phyloP scores from a whole-genome alignment of 2,113 vertebrate species.

The Urocolius indicus region DNA sequence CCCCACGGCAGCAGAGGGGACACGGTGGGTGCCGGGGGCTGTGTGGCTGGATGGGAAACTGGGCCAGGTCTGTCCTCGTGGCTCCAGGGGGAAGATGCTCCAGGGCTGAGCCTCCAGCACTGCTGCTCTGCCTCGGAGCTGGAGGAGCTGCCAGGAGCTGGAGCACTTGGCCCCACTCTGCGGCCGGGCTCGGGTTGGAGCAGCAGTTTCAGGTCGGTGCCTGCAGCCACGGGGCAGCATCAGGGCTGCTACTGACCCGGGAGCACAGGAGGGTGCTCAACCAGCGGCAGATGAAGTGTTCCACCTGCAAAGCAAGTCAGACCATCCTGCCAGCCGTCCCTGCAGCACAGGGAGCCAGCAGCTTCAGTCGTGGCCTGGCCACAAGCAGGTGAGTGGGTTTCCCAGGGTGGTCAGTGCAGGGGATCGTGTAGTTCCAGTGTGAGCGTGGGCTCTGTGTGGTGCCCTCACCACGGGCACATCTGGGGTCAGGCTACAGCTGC shows the following conservation, averaged over 20 bases:
- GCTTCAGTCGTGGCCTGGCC: background rate
- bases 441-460: background rate
- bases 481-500: background rate
- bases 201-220: background rate
- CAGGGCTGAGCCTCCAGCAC: background rate
- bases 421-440: accelerated
- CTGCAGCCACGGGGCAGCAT: background rate
- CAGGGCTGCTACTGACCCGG: background rate
- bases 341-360: accelerated
- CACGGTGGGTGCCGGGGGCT: background rate
- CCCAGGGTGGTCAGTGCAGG: accelerated
- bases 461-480: background rate
- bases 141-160: background rate
- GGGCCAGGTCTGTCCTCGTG: background rate
- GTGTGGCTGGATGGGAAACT: slow-evolving; percentile 2
- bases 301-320: slow-evolving; percentile 27
- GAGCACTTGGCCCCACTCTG: background rate
- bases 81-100: background rate
- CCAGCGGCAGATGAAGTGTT: background rate
- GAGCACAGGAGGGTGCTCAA: background rate
- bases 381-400: background rate
- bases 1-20: accelerated
- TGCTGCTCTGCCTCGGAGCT: accelerated
- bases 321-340: background rate
- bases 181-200: background rate